Evolutionary conservation across 2,888 invertebrate species (phyloP), one percentile per base, ranked within the genome.

Genomic region (Cremastinae sp.): DNA sequence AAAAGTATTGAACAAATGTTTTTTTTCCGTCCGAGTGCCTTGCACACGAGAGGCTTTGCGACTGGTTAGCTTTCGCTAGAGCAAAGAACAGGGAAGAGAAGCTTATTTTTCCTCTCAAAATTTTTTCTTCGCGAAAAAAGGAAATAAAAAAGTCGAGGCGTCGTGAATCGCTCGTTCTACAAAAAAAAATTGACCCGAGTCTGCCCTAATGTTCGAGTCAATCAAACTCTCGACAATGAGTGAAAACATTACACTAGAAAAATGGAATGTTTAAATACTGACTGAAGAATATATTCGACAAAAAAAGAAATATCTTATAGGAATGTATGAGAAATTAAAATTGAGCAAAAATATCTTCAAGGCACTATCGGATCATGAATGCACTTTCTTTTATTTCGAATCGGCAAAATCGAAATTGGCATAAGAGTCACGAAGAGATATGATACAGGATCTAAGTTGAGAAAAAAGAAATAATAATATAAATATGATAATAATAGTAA

Each of bases 61-160:
- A 82, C 79, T 80, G 74, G 83, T 86, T 83, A 86, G 83, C 86
- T 86, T 86, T 85, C 86, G 86, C 85, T 81, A 80, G 86, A 83
- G 80, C 82, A 80, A 74, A 80, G 81, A 83, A 78, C 79, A 81
- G 79, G 78, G 10, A 16, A 78, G 64, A 22, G 78, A 49, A 59
- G 45, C 4, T 45, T 45, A 9, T 74, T 14, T 61, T 28, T 51
- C n/a, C 37, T 49, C 37, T n/a, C 12, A 12, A 8, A 0, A 10
- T 22, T 28, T n/a, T 10, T 53, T 22, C 2, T 45, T 22, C n/a
- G 16, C 3, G 39, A 43, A 14, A n/a, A 16, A 49, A 16, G 28
- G 28, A 65, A 77, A 59, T 37, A 2, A 35, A 56, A 53, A 20
- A 64, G 59, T 73, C 69, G 35, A 41, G 69, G 76, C 73, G 58